Evolutionary conservation across 2,797 vertebrate species (phyloP).

Genomic region (Nothura maculosa): DNA sequence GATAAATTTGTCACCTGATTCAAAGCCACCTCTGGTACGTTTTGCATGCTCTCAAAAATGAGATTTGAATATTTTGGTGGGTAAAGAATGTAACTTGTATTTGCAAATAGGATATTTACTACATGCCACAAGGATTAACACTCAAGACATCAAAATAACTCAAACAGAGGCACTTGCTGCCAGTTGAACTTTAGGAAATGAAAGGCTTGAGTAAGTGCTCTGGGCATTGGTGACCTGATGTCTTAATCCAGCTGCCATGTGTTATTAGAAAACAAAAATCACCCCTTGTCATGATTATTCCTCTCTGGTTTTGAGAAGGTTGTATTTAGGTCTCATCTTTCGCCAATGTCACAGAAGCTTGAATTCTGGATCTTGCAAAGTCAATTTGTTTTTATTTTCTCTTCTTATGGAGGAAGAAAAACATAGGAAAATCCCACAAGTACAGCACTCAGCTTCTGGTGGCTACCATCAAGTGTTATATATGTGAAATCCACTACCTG

Average conservation of each 20-base stretch:
- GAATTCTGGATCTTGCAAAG: neutral
- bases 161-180: neutral
- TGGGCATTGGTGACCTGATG: neutral
- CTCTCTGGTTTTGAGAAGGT: neutral
- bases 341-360: neutral
- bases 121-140: neutral
- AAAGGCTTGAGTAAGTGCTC: conserved; percentile 6
- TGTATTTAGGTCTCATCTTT: conserved; percentile 37
- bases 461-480: neutral
- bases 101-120: conserved; percentile 47
- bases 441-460: neutral
- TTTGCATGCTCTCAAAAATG: neutral
- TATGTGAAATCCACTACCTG: neutral
- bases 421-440: neutral
- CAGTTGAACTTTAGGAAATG: conserved; percentile 34
- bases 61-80: neutral
- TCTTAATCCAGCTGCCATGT: conserved; percentile 41
- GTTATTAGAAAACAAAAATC: conserved; percentile 20
- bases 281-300: neutral
- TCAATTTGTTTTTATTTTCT: neutral
- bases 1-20: conserved; percentile 20
- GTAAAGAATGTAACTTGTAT: neutral
- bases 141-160: conserved; percentile 14
- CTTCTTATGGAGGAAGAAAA: neutral
- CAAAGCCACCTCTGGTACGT: neutral